Evolutionary conservation across 2,797 vertebrate genomes (phyloP).

Genomic region (Alosa sapidissima): DNA sequence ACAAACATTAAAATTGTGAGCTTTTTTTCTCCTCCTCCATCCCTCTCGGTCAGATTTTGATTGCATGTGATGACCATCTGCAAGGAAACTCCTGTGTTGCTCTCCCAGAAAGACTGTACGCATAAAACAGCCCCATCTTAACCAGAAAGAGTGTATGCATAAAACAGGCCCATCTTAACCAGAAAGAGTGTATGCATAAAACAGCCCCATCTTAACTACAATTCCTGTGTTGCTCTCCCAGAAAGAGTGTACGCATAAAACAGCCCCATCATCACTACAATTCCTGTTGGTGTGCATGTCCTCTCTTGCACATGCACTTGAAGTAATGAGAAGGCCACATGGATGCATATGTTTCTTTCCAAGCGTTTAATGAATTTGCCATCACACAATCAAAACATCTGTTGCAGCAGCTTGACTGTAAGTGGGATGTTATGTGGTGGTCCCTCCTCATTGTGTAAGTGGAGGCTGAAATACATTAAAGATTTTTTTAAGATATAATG

Average conservation of each 20-base stretch:
- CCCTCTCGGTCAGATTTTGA: background rate
- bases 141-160: background rate
- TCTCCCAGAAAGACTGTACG: background rate
- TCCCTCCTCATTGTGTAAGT: slow-evolving; percentile 61
- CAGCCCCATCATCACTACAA: too few relatives aligned
- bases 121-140: too few relatives aligned
- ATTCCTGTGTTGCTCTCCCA: background rate
- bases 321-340: background rate
- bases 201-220: background rate
- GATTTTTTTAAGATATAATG: background rate
- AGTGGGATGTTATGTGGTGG: slow-evolving; percentile 34
- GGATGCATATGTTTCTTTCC: background rate
- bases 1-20: slow-evolving; percentile 23
- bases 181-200: background rate
- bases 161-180: background rate
- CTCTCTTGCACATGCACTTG: background rate
- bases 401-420: slow-evolving; percentile 62
- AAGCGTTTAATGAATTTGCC: background rate
- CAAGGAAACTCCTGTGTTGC: background rate
- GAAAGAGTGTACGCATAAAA: too few relatives aligned
- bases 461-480: slow-evolving; percentile 41
- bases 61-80: background rate
- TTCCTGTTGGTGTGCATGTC: background rate
- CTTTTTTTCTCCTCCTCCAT: background rate
- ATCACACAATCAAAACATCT: slow-evolving; percentile 56